Base-by-base conservation (phyloP, 2,888 invertebrate species). In the Leptinotarsa peninsularis region DNA sequence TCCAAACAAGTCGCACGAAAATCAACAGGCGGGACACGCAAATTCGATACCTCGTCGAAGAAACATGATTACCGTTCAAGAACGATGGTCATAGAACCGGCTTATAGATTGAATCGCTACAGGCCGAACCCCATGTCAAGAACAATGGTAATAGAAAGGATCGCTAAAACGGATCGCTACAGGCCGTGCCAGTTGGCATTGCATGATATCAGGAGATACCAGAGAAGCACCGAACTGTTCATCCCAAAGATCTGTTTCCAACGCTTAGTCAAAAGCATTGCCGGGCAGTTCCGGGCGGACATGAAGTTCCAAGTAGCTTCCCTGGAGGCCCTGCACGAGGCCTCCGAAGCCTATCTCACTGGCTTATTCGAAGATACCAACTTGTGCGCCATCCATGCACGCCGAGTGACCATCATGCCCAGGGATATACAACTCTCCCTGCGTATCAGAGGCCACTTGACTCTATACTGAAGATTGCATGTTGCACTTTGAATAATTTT, bases 351-450 rank as follows among this genome's bases (percentile, higher is more conserved):
- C 10, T 78, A 76, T 50, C 52, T 79, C 15, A 66, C 71, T 10
- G 73, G 78, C 66, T 15, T 78, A 13, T 79, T 79, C 52, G 76
- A 78, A 74, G 79, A 79, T 49, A 76, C 77, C 10, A 78, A 79
- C 58, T 50, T 76, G 52, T 76, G 77, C 63, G 77, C 76, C 15
- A 86, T 94, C 94, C 83, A 89, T 94, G 60, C 91, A 91, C 0
- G 89, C 90, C 79, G 91, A 90, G 21, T 94, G 94, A 0, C 71
- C 84, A 78, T 81, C 86, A 82, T 97, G 97, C 97, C 97, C 84
- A 98, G 97, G 90, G 97, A 98, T 88, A 97, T 98, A 87, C 97
- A 97, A 89, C 91, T 97, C 88, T 97, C 97, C 79, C 93, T 96
- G 88, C 94, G 97, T 91, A 98, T 98, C 90, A 95, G 97, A 87